A percentile compares a stretch with the other conserved stretches of the same genome.
Conservation (phyloP, 2,113 vertebrate genomes). For the Semnopithecus entellus region DNA sequence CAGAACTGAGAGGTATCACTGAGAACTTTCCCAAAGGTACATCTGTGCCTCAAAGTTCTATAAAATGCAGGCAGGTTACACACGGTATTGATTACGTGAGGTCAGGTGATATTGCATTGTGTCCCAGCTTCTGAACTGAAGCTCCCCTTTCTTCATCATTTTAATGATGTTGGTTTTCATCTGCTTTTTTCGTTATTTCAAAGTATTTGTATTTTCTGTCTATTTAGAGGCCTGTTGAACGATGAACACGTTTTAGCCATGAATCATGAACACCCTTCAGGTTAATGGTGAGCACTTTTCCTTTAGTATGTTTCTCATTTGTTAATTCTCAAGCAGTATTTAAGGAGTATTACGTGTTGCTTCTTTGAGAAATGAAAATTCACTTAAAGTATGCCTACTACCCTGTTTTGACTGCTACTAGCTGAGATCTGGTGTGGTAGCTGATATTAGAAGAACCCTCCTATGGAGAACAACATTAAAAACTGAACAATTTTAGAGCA, state of each 20-base stretch:
- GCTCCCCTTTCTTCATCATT: too few relatives aligned
- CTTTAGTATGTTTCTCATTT: not conserved
- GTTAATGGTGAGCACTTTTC: rapidly evolving
- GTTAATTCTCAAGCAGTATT: not conserved
- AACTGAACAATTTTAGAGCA: not conserved
- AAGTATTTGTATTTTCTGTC: not conserved
- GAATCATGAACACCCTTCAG: not conserved
- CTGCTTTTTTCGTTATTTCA: not conserved
- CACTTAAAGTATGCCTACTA: rapidly evolving
- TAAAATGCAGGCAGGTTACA: rapidly evolving
- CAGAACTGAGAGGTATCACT: rapidly evolving
- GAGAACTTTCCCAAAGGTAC: not conserved
- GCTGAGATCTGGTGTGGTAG: not conserved
- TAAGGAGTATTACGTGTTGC: rapidly evolving
- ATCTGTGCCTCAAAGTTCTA: rapidly evolving
- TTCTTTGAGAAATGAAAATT: not conserved
- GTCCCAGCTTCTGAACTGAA: not conserved
- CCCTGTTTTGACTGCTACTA: too few relatives aligned
- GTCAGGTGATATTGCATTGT: rapidly evolving
- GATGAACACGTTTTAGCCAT: rapidly evolving
- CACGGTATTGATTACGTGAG: rapidly evolving
- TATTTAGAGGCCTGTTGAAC: not conserved
- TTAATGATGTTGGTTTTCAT: not conserved
- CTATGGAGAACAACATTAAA: not conserved
- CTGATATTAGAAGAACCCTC: not conserved